Base-by-base conservation (phyloP, 2,113 vertebrate genomes). In the Tachysurus vachellii region DNA sequence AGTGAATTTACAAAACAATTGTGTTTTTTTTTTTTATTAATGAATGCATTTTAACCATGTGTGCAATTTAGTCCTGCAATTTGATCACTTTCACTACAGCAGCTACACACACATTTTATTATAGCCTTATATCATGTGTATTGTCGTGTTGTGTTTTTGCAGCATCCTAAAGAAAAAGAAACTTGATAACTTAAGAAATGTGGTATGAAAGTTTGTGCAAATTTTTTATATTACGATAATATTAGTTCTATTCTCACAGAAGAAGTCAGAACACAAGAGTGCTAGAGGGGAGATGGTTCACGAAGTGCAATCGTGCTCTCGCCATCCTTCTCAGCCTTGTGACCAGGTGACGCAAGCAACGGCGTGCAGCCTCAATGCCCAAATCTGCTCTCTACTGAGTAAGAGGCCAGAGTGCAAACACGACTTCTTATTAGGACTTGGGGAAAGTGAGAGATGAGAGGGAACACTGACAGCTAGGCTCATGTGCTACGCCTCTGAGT, bases 351-450 rank as follows among this genome's bases (percentile, higher is more conserved):
- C 57, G 54, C 10, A 23, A 82, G 79, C 82, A 26, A 21, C 36
- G 59, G 50, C 64, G 76, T 59, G 14, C 16, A n/a, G 80, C 85
- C 80, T 73, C 28, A 17, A n/a, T 19, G 71, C 42, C 62, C 61
- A 80, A 84, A 80, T 75, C 70, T 53, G 70, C 66, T 89, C 88
- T 82, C 0, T 4, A 21, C 76, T 53, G 83, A 68, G 19, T 75
- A 77, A 66, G 80, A 66, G 83, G 86, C 86, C 79, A 85, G 56
- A 86, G 47, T 44, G 54, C n/a, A 16, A 86, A 87, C 85, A 83
- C 82, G 85, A 68, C 76, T 70, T 87, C 86, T 75, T 85, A 87
- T 89, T 87, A 89, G 62, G 70, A 79, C 23, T 71, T 66, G 82
- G 62, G 59, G 81, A 59, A 73, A 80, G 12, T 42, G 11, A 13